Evolutionary conservation across 2,888 invertebrate genomes (phyloP).

Genomic region (Drosophila paramelanica): DNA sequence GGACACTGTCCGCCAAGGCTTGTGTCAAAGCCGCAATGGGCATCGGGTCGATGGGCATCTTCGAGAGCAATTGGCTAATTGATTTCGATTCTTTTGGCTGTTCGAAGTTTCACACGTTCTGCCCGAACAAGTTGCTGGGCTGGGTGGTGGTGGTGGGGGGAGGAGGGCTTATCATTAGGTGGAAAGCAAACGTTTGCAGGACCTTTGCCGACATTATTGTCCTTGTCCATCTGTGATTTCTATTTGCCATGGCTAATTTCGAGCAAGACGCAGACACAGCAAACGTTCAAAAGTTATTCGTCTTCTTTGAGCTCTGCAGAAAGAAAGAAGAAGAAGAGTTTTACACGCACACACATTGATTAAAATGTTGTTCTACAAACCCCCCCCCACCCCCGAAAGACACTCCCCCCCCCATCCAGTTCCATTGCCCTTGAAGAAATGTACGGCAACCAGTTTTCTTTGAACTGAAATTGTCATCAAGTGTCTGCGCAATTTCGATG

Average conservation of each 20-base stretch:
- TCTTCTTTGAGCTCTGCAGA: slow-evolving; percentile 38
- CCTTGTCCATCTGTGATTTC: slow-evolving; percentile 66
- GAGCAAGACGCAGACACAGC: slow-evolving; percentile 67
- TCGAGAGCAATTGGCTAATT: slow-evolving; percentile 84
- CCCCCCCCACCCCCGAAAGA: neutral
- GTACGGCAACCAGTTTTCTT: slow-evolving; percentile 64
- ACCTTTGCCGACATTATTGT: slow-evolving; percentile 61
- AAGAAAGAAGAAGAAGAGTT: neutral
- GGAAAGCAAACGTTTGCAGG: slow-evolving; percentile 71
- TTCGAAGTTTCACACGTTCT: slow-evolving; percentile 65
- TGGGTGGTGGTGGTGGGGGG: neutral
- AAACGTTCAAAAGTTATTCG: slow-evolving; percentile 72
- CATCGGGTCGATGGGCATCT: slow-evolving; percentile 55
- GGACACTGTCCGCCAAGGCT: slow-evolving; percentile 14
- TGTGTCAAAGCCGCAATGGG: slow-evolving; percentile 52
- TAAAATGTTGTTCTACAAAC: slow-evolving; percentile 58
- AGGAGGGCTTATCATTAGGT: slow-evolving; percentile 52
- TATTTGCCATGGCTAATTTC: slow-evolving; percentile 70
- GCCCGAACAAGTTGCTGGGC: neutral
- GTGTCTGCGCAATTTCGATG: slow-evolving; percentile 76
- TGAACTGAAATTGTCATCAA: slow-evolving; percentile 79
- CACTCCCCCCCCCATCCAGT: neutral
- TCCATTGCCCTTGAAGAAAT: slow-evolving; percentile 32
- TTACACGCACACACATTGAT: slow-evolving; percentile 54
- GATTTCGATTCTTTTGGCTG: slow-evolving; percentile 81